Evolutionary conservation across 2,113 vertebrate species (phyloP).

Genomic region (Dolichotis patagonum): DNA sequence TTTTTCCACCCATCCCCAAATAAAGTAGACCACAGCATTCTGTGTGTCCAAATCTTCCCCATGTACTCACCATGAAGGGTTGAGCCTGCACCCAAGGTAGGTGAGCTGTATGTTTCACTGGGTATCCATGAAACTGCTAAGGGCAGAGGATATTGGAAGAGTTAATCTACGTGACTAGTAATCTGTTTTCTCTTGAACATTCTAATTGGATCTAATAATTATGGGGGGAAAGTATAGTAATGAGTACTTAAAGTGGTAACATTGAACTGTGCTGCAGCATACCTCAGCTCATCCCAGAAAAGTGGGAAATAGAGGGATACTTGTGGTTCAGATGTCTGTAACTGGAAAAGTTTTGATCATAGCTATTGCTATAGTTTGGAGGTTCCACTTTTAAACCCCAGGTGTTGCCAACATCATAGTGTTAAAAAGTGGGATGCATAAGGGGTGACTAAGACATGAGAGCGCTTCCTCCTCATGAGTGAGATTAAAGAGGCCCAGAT

Average conservation of each 20-base stretch:
- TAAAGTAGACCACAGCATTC: neutral
- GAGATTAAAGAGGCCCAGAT: no score
- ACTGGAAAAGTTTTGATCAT: neutral
- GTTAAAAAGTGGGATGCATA: neutral
- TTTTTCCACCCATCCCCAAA: neutral
- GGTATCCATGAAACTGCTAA: conserved; percentile 14
- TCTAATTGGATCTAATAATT: neutral
- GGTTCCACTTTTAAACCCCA: neutral
- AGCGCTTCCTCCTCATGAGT: neutral
- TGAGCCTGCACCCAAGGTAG: neutral
- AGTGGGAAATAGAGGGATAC: neutral
- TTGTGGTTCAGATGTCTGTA: neutral
- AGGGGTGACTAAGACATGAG: neutral
- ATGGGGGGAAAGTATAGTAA: neutral
- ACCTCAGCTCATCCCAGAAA: neutral
- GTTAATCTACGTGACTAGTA: neutral
- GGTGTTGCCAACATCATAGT: neutral
- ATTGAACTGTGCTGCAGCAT: neutral
- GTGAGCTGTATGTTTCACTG: neutral
- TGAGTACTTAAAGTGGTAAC: neutral
- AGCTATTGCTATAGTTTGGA: neutral
- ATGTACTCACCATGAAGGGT: conserved; percentile 51
- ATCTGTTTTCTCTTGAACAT: neutral
- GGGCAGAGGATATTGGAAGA: conserved; percentile 7
- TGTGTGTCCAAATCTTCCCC: neutral